phyloP scores from a whole-genome alignment of 2,113 vertebrate species.

The Abramis brama region DNA sequence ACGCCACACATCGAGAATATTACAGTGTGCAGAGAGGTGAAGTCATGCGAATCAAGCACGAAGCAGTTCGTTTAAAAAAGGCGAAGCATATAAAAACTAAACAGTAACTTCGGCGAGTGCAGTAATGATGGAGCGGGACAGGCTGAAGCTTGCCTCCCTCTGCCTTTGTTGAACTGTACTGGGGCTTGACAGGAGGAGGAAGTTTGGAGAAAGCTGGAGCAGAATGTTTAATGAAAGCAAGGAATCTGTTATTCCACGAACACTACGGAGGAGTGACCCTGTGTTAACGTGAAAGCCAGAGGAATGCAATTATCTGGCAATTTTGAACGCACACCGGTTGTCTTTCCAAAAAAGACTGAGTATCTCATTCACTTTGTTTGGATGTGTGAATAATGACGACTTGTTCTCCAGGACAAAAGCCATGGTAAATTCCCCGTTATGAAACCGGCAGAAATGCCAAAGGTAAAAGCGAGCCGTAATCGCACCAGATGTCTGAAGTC shows the following conservation, averaged over 20 bases:
- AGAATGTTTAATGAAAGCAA: slow-evolving; percentile 26
- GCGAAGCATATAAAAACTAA: neutral
- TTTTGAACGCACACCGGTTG: neutral
- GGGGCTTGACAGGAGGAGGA: slow-evolving; percentile 18
- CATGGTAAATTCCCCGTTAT: slow-evolving; percentile 11
- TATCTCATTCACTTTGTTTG: neutral
- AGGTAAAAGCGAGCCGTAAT: slow-evolving; percentile 1
- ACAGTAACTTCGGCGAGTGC: neutral
- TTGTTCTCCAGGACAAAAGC: neutral
- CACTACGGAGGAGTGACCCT: neutral
- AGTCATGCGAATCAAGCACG: neutral
- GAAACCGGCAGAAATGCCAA: neutral
- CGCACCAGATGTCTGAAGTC: neutral
- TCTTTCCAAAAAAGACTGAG: neutral
- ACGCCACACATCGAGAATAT: neutral
- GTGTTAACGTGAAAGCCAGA: slow-evolving; percentile 4
- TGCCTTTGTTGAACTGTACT: slow-evolving; percentile 42
- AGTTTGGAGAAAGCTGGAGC: neutral
- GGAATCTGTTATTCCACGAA: neutral
- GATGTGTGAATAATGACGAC: neutral
- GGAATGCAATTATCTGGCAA: slow-evolving; percentile 20
- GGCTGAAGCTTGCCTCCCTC: slow-evolving; percentile 45
- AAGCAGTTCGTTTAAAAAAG: neutral
- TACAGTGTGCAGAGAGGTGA: neutral
- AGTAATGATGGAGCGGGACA: slow-evolving; percentile 23